Conservation (phyloP, 2,113 vertebrate species). For the Herpailurus yagouaroundi region DNA sequence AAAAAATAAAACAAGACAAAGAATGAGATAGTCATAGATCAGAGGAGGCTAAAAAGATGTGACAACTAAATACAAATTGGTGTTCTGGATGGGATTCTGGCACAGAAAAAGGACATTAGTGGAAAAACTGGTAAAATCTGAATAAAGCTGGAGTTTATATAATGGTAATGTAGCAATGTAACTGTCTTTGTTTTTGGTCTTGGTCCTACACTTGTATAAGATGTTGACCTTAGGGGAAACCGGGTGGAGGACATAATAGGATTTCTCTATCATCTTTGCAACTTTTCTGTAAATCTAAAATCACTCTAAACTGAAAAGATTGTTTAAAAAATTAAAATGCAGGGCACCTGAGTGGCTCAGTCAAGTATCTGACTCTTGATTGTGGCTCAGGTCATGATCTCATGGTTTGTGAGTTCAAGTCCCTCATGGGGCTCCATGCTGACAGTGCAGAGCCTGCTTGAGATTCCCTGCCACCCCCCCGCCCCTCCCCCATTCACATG, state of each 20-base stretch:
- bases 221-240: background rate
- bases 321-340: background rate
- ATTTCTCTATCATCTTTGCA: background rate
- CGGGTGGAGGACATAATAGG: background rate
- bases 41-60: background rate
- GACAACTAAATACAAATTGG: background rate
- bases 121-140: background rate
- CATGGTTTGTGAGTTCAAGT: too few species aligned
- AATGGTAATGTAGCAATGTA: background rate
- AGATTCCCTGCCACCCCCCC: too few species aligned
- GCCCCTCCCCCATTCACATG: too few species aligned
- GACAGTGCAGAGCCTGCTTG: too few species aligned
- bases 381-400: too few species aligned
- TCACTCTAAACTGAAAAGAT: background rate
- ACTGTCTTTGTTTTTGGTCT: background rate
- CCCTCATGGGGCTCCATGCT: too few species aligned
- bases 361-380: too few species aligned
- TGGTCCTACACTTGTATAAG: background rate
- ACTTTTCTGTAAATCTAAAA: background rate
- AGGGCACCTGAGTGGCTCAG: too few species aligned
- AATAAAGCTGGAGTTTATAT: background rate
- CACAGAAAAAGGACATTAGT: background rate
- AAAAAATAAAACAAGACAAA: background rate
- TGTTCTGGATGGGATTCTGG: background rate
- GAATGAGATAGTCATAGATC: background rate